Conservation (phyloP, 2,888 invertebrate genomes). For the Campaea margaritaria region DNA sequence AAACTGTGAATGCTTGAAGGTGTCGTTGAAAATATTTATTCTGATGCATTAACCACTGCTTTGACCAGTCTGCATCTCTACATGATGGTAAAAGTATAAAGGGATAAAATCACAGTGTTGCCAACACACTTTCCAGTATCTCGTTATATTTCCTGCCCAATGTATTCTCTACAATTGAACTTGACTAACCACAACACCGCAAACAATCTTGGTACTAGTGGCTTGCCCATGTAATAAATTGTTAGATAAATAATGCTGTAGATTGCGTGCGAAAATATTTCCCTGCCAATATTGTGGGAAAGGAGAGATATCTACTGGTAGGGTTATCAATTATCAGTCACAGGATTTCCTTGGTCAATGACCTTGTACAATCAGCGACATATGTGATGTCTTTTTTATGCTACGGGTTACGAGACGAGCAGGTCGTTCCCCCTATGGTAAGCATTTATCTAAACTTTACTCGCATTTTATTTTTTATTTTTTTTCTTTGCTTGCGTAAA, state of each 20-base stretch:
- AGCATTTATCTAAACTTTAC: too few species aligned
- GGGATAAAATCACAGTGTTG: too few species aligned
- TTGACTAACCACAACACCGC: constrained; percentile 20
- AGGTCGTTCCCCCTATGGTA: too few species aligned
- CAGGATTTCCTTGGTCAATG: constrained; percentile 1
- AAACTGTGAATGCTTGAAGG: too few species aligned
- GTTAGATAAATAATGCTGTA: constrained; percentile 35
- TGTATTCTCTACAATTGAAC: constrained; percentile 27
- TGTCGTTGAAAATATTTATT: too few species aligned
- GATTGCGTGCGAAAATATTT: constrained; percentile 38
- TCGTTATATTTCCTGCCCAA: not conserved
- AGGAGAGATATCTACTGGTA: not conserved
- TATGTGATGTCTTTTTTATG: too few species aligned
- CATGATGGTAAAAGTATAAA: too few species aligned
- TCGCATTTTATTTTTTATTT: too few species aligned
- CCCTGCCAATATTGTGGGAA: constrained; percentile 33
- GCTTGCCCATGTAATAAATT: constrained; percentile 36
- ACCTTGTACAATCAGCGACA: not conserved
- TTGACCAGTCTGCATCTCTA: too few species aligned
- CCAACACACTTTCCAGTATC: not conserved
- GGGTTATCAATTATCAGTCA: constrained; percentile 8
- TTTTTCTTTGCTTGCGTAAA: too few species aligned
- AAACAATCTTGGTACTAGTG: constrained; percentile 13
- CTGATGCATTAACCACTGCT: too few species aligned
- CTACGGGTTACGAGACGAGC: too few species aligned